Evolutionary conservation across 1,140 invertebrate genomes (phyloP).

Genomic region (Zaprionus vittiger): DNA sequence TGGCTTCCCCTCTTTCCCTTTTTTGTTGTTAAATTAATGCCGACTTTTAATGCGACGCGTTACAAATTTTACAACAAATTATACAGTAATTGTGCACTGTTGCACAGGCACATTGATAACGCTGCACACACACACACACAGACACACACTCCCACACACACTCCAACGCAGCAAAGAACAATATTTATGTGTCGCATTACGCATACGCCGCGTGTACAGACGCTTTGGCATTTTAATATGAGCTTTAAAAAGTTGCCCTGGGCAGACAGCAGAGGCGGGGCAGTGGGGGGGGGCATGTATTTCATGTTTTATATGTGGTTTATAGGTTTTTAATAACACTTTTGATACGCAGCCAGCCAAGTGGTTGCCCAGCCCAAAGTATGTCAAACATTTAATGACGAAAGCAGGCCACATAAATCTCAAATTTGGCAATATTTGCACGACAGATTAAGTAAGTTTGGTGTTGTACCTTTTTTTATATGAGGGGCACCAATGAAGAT

Average conservation of each 20-base stretch:
- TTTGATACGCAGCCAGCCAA: constrained; percentile 52
- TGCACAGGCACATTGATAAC: constrained; percentile 67
- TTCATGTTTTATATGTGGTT: constrained; percentile 51
- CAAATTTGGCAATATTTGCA: constrained; percentile 24
- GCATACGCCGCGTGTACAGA: constrained; percentile 40
- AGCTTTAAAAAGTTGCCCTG: constrained; percentile 48
- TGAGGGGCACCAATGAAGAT: neutral
- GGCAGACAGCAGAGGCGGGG: neutral
- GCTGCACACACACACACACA: neutral
- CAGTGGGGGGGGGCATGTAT: constrained; percentile 11
- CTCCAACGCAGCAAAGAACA: neutral
- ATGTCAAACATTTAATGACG: constrained; percentile 65
- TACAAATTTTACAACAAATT: constrained; percentile 48
- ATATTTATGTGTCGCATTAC: constrained; percentile 72
- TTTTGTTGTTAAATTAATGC: constrained; percentile 58
- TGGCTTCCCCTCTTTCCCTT: neutral
- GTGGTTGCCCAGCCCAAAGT: constrained; percentile 37
- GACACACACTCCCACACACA: constrained; percentile 8
- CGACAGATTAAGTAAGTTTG: constrained; percentile 51
- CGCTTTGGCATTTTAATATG: constrained; percentile 71
- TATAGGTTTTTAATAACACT: constrained; percentile 78
- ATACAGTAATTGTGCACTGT: constrained; percentile 67
- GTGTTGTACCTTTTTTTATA: neutral
- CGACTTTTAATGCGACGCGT: constrained; percentile 64
- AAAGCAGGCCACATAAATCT: constrained; percentile 23